Conservation (phyloP, 2,797 vertebrate genomes). For the Helarctos malayanus region DNA sequence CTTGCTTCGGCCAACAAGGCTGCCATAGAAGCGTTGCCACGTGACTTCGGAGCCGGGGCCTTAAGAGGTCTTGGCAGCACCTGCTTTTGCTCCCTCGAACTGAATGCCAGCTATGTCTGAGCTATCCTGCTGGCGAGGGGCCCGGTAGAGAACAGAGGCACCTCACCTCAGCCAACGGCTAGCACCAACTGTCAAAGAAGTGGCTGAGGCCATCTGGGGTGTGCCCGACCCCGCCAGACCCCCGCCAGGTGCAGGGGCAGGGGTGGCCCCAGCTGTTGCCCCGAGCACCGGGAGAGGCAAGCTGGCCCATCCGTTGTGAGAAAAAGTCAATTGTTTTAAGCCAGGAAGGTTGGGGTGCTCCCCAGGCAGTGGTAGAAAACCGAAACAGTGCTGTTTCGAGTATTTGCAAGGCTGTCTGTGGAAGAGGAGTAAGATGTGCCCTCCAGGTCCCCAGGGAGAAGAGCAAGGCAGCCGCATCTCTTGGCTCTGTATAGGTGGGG, state of each 20-base stretch:
- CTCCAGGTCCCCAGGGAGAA: neutral
- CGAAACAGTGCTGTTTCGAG: neutral
- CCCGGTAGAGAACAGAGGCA: neutral
- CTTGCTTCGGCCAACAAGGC: neutral
- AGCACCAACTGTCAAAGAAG: neutral
- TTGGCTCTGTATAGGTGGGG: neutral
- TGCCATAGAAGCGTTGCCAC: neutral
- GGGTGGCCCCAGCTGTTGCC: neutral
- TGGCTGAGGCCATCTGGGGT: neutral
- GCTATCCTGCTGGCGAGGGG: neutral
- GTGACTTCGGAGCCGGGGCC: neutral
- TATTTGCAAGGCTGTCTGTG: neutral
- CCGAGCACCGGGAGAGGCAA: neutral
- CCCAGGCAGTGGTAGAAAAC: neutral
- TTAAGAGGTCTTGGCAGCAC: neutral
- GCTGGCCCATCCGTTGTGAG: neutral
- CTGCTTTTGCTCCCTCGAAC: neutral
- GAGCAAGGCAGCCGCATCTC: neutral
- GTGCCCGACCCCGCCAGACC: neutral
- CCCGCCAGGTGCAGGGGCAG: neutral
- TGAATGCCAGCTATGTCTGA: neutral
- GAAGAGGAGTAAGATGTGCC: neutral
- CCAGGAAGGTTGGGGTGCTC: neutral
- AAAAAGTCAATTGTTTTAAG: slow-evolving; percentile 7
- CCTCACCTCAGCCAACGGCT: neutral